A percentile compares a stretch with the other conserved stretches of the same genome.
phyloP scores from a whole-genome alignment of 2,113 vertebrate genomes.

The Tachysurus fulvidraco region DNA sequence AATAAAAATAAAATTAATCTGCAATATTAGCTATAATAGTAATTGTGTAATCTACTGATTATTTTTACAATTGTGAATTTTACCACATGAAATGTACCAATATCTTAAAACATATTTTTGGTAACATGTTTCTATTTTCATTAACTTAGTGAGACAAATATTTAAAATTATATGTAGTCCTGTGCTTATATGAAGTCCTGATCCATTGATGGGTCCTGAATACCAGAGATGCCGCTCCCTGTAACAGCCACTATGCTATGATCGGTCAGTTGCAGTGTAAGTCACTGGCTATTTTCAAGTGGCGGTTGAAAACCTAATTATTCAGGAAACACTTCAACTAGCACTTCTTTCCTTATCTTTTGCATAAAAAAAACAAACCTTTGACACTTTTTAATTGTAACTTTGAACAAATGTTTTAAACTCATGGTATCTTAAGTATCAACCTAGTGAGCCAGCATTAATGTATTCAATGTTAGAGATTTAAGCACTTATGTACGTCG shows the following conservation, averaged over 20 bases:
- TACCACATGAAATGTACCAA: background rate
- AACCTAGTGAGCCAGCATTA: too few species aligned
- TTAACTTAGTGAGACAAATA: background rate
- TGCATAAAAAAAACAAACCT: too few species aligned
- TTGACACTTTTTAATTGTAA: too few species aligned
- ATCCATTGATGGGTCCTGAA: background rate
- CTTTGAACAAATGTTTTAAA: too few species aligned
- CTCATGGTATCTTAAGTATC: too few species aligned
- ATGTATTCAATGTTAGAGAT: too few species aligned
- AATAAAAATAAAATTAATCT: background rate
- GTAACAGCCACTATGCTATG: background rate
- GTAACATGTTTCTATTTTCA: background rate
- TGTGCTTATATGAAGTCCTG: background rate
- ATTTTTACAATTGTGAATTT: background rate
- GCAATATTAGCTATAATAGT: background rate
- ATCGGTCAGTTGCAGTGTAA: background rate
- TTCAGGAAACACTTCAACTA: too few species aligned
- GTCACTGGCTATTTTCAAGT: too few species aligned
- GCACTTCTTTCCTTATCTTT: too few species aligned
- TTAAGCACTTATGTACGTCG: too few species aligned
- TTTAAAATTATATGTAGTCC: background rate
- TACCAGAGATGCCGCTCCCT: background rate
- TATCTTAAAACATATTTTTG: background rate
- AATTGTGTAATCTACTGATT: background rate
- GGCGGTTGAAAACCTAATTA: too few species aligned